These are phyloP conservation scores for Coronaproctus castanopsis DNA, from an alignment of 2,888 invertebrate genomes.

Conservation along the genomic window DNA sequence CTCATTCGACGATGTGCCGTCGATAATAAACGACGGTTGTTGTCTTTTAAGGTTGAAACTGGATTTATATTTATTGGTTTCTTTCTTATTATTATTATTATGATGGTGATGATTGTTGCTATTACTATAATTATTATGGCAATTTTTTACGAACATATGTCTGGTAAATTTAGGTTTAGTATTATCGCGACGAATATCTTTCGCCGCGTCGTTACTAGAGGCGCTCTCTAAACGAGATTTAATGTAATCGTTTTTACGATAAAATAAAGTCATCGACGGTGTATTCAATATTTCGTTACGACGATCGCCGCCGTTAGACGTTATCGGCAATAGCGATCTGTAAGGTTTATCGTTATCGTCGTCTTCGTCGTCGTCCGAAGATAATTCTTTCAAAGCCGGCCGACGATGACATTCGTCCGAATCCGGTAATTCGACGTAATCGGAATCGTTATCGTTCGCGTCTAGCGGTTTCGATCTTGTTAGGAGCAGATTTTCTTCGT, in stretches of 20 bases:
- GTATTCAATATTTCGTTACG: conserved; percentile 10
- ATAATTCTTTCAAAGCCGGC: too few relatives aligned
- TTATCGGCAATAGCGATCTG: conserved; percentile 3
- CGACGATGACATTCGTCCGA: background rate
- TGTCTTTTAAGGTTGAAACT: too few relatives aligned
- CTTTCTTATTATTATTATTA: background rate
- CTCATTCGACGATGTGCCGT: conserved; percentile 3
- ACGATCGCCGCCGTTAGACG: background rate
- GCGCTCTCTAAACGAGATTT: conserved; percentile 6
- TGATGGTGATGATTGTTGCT: conserved; percentile 3
- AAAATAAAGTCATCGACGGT: conserved; percentile 17
- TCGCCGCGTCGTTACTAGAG: background rate
- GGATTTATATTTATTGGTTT: background rate
- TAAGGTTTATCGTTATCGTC: background rate
- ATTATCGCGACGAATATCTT: too few relatives aligned
- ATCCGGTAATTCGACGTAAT: conserved; percentile 5
- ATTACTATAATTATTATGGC: conserved; percentile 4
- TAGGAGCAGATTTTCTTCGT: conserved; percentile 3
- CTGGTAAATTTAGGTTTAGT: conserved; percentile 17
- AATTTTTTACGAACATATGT: conserved; percentile 20
- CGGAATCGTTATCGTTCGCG: conserved; percentile 11
- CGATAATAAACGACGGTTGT: too few relatives aligned
- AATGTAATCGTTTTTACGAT: conserved; percentile 16
- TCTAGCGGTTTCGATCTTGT: background rate
- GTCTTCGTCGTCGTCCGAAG: too few relatives aligned